Conservation (phyloP, 2,888 invertebrate genomes). For the Heteromurus nitidus region DNA sequence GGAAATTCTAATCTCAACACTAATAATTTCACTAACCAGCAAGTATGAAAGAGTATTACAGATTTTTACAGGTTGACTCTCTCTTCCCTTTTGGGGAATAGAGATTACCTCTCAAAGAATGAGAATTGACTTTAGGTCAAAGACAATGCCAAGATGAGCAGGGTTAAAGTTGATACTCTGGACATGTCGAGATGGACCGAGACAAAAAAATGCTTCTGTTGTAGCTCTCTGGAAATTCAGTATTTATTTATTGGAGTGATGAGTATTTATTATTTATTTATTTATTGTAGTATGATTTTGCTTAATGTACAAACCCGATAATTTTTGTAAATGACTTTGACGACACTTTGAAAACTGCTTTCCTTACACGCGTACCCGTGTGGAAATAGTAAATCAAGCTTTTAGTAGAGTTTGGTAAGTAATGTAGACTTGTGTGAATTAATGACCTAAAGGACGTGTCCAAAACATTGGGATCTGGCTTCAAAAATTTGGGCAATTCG, state of each 20-base stretch:
- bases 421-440: conserved; percentile 43
- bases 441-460: conserved; percentile 71
- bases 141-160: neutral
- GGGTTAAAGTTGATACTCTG: neutral
- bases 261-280: conserved; percentile 40
- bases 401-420: conserved; percentile 48
- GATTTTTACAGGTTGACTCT: conserved; percentile 27
- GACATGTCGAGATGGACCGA: conserved; percentile 6
- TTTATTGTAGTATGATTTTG: conserved; percentile 20
- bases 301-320: conserved; percentile 13
- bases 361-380: neutral
- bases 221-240: conserved; percentile 16
- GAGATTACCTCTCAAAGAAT: too few relatives aligned
- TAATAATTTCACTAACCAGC: conserved; percentile 15
- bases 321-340: conserved; percentile 18
- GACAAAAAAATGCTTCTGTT: conserved; percentile 18
- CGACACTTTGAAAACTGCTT: conserved; percentile 14
- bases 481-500: conserved; percentile 73
- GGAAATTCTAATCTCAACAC: neutral
- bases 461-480: conserved; percentile 72
- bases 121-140: neutral
- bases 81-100: conserved; percentile 6
- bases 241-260: conserved; percentile 1
- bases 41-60: conserved; percentile 16
- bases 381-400: conserved; percentile 5